A percentile compares a stretch with the other conserved stretches of the same genome.
These are phyloP conservation scores for Danionella dracula DNA, from an alignment of 2,797 vertebrate species.

Conservation along the genomic window DNA sequence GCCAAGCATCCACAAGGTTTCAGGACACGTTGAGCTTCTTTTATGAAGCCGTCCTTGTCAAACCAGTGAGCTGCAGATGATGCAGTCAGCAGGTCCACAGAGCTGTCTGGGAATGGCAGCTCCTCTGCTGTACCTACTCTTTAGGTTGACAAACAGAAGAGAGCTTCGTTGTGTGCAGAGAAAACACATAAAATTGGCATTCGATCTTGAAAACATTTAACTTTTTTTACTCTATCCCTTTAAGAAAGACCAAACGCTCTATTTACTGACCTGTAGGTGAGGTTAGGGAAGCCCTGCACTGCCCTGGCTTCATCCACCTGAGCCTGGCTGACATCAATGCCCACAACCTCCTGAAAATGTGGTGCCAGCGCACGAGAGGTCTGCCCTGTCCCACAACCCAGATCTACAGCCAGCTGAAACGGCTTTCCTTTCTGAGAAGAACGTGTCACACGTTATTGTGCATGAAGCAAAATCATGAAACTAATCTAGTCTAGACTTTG, in stretches of 20 bases:
- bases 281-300: constrained; percentile 50
- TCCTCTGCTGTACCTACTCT: constrained; percentile 64
- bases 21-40: constrained; percentile 61
- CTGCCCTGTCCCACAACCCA: constrained; percentile 73
- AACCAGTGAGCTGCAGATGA: constrained; percentile 70
- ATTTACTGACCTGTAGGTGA: constrained; percentile 60
- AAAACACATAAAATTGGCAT: no score
- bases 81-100: constrained; percentile 65
- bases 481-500: no score
- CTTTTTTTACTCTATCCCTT: no score
- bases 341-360: constrained; percentile 63
- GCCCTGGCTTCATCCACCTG: constrained; percentile 64
- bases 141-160: neutral
- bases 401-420: constrained; percentile 63
- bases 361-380: constrained; percentile 57
- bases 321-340: constrained; percentile 65
- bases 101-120: constrained; percentile 59
- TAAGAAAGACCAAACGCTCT: neutral
- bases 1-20: constrained; percentile 65
- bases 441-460: neutral
- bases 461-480: neutral
- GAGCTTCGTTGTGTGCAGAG: no score
- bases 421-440: constrained; percentile 55
- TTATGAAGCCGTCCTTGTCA: constrained; percentile 53
- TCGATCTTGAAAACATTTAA: no score